Evolutionary conservation across 2,113 vertebrate species (phyloP), one percentile per base, ranked within the genome.

Genomic region (Varanus salvator): DNA sequence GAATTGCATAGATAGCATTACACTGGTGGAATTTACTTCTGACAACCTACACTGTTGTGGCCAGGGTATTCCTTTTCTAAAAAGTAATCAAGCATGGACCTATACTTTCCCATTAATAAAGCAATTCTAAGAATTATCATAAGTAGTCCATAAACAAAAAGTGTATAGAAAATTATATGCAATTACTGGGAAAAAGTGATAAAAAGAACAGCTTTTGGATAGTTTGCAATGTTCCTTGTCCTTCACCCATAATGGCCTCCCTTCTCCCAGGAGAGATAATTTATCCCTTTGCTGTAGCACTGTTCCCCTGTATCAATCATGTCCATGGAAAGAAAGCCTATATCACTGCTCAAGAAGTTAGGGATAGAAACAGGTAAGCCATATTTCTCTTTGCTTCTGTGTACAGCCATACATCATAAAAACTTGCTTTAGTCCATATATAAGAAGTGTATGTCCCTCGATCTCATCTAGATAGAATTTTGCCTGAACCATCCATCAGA

Each of bases 401-500:
- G 17, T 34, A 57, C 29, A 90, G 64, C 27, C 8, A 38, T 71
- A 80, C 17, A 80, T 50, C 14, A 77, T 77, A 25, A 64, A 57
- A 44, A 75, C 52, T 84, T 14, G 14, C 57, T 85, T 85, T 84
- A 21, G 71, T 9, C 31, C 11, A 60, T 48, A 82, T 31, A 71
- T 76, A 84, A 69, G 29, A 85, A n/a, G 8, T 50, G n/a, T 64
- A 80, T 44, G 19, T 75, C 8, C 27, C 64, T 27, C 34, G 57
- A 78, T 54, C 69, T 84, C 60, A 84, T 87, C 72, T 77, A 77
- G 48, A 57, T 34, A 69, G 4, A 48, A 27, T 84, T 38, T 12
- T 68, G 25, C 48, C 68, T 77, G 64, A 87, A 87, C n/a, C 77
- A 76, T 76, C 12, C 6, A 50, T 31, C 23, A 90, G 57, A 90